Evolutionary conservation across 2,113 vertebrate genomes (phyloP).

Genomic region (Megaptera novaeangliae): DNA sequence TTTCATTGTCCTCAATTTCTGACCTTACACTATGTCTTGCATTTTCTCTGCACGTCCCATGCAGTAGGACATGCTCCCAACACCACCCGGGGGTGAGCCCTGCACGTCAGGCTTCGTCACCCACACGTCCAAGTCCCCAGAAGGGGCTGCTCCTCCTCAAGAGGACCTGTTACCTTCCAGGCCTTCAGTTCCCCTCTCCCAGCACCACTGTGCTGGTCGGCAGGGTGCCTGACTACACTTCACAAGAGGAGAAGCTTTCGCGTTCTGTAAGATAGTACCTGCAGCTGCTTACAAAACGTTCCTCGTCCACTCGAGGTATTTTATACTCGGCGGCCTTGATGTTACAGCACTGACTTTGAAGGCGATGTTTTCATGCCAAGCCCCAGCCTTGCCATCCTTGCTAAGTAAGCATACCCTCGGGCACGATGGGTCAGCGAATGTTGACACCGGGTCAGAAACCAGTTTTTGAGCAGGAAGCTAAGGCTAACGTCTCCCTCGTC

Average conservation of each 20-base stretch:
- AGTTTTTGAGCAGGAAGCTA: background rate
- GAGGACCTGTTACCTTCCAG: background rate
- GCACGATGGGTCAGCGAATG: background rate
- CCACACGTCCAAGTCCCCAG: background rate
- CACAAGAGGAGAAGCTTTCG: background rate
- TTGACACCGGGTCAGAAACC: conserved; percentile 17
- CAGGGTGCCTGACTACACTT: background rate
- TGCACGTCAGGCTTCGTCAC: background rate
- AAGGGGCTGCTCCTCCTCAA: background rate
- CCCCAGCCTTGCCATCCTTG: background rate
- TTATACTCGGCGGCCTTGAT: background rate
- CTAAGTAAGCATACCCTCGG: background rate
- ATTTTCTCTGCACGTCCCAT: background rate
- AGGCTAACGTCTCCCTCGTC: conserved; percentile 11
- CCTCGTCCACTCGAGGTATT: background rate
- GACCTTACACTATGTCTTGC: background rate
- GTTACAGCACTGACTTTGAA: background rate
- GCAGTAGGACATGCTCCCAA: too few relatives aligned
- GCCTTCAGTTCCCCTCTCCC: background rate
- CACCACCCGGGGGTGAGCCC: background rate
- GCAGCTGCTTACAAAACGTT: background rate
- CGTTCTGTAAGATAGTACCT: background rate
- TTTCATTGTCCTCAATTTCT: background rate
- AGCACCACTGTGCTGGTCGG: background rate
- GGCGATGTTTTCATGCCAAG: background rate